Base-by-base conservation (phyloP, 2,888 invertebrate genomes). In the Gortyna flavago region DNA sequence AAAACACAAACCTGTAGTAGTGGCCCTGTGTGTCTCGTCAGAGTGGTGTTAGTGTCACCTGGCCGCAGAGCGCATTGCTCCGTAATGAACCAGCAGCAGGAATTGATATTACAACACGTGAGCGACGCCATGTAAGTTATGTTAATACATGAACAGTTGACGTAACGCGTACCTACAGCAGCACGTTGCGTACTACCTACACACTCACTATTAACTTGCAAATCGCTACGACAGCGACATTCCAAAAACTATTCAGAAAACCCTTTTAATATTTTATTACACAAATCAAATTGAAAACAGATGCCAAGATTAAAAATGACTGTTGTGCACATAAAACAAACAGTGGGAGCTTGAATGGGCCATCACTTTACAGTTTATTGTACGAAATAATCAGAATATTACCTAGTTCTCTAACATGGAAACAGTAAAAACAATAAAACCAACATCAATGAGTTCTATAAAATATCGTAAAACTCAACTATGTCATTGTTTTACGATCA, bases 1-100 rank as follows among this genome's bases (percentile, higher is more conserved):
- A 88, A 91, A 90, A 87, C 87, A 87, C 83, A 92, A 92, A 93
- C 92, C 91, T 91, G 93, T 92, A 91, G 89, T 51, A 61, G 75
- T 77, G 87, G 64, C 72, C 61, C 73, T 77, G 88, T 77, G 79
- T 81, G 89, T 92, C 91, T 91, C 93, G 89, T 91, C 92, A 93
- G 87, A 85, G 59, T 62, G 72, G 87, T 86, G 89, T 84, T 87
- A 87, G 89, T 91, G 90, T 89, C 91, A 91, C 86, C 90, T 87
- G 79, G 86, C 85, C 73, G 81, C 80, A 75, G 86, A 87, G 81
- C 85, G 89, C 88, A 87, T 89, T 85, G 82, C 85, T 80, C 89
- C 72, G 82, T 80, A 91, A 84, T 86, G 90, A 91, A 89, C 90
- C 90, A 92, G 87, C 89, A 80, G 76, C 76, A 81, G 81, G 83